These are phyloP conservation scores for Acleris literana DNA, from an alignment of 2,888 invertebrate genomes.

Conservation along the genomic window DNA sequence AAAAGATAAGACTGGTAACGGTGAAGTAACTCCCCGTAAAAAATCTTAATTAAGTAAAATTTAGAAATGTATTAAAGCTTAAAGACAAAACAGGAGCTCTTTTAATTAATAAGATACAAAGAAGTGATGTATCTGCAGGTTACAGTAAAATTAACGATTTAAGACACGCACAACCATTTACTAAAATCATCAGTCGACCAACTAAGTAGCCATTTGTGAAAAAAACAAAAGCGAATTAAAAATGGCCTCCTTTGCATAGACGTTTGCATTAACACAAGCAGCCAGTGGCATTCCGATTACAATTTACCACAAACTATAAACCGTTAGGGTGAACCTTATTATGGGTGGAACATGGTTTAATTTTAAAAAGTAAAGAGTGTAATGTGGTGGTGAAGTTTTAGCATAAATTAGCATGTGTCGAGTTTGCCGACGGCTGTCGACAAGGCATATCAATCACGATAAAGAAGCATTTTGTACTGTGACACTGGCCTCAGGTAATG, in stretches of 20 bases:
- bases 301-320: constrained; percentile 31
- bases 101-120: no score
- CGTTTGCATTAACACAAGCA: constrained; percentile 44
- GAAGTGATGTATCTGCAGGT: no score
- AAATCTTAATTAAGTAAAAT: constrained; percentile 5
- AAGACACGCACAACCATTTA: neutral
- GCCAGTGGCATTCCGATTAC: constrained; percentile 43
- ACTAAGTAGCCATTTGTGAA: constrained; percentile 22
- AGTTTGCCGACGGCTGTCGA: constrained; percentile 43
- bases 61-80: neutral
- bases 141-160: no score
- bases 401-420: constrained; percentile 52
- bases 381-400: constrained; percentile 38
- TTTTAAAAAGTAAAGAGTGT: constrained; percentile 17
- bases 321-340: constrained; percentile 7
- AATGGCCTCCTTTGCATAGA: constrained; percentile 46
- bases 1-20: constrained; percentile 20
- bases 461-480: constrained; percentile 45
- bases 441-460: constrained; percentile 50
- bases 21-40: constrained; percentile 7
- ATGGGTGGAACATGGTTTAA: constrained; percentile 25
- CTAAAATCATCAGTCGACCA: neutral
- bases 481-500: constrained; percentile 38
- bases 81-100: neutral
- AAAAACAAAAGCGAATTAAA: constrained; percentile 40